A percentile compares a stretch with the other conserved stretches of the same genome.
Evolutionary conservation across 2,797 vertebrate species (phyloP).

Genomic region (Avahi laniger): DNA sequence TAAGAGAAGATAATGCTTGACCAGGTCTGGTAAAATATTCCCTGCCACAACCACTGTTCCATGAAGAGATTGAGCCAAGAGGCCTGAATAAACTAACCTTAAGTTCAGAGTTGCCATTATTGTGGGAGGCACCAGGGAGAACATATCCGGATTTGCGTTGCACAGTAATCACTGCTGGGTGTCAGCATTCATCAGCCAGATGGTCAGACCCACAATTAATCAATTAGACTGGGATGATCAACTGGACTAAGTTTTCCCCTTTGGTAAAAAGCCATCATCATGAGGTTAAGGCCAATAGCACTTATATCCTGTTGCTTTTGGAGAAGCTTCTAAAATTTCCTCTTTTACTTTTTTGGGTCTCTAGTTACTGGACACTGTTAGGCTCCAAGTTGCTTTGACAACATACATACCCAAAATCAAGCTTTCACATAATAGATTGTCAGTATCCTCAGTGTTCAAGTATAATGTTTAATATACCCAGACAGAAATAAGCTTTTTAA

Average conservation of each 20-base stretch:
- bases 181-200: conserved; percentile 69
- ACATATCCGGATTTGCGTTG: conserved; percentile 71
- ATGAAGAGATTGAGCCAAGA: conserved; percentile 61
- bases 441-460: conserved; percentile 13
- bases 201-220: conserved; percentile 77
- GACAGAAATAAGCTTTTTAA: conserved; percentile 21
- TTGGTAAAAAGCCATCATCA: conserved; percentile 60
- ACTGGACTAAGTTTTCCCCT: conserved; percentile 59
- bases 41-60: conserved; percentile 71
- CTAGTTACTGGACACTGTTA: conserved; percentile 51
- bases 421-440: conserved; percentile 54
- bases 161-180: conserved; percentile 77
- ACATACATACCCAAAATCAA: conserved; percentile 55
- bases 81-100: conserved; percentile 76
- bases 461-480: not conserved
- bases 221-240: conserved; percentile 60
- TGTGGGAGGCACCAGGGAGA: conserved; percentile 63
- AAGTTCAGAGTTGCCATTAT: conserved; percentile 69
- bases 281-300: conserved; percentile 53
- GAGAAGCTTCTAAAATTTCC: conserved; percentile 72
- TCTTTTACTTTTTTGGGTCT: conserved; percentile 63
- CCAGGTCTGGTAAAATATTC: conserved; percentile 72
- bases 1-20: conserved; percentile 73
- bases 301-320: conserved; percentile 72
- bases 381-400: conserved; percentile 58